Percentiles rank a stretch among this genome's conserved stretches.
phyloP scores from a whole-genome alignment of 2,113 vertebrate species.

The Castor canadensis region DNA sequence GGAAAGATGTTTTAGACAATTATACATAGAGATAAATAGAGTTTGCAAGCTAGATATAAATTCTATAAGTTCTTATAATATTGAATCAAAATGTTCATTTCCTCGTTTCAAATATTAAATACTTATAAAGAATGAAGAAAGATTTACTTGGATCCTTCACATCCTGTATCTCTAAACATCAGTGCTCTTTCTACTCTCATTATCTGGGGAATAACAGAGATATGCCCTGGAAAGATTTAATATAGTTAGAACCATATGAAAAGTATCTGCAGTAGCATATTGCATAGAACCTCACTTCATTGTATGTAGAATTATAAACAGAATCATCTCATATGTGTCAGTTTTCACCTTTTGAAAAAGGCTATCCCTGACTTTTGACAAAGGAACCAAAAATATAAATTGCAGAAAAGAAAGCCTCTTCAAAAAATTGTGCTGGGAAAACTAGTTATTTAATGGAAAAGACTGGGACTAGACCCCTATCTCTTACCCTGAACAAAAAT shows the following conservation, averaged over 20 bases:
- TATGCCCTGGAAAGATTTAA: not conserved
- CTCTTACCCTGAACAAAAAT: too few relatives aligned
- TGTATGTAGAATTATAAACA: not conserved
- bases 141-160: not conserved
- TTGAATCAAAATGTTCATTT: not conserved
- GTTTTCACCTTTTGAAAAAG: not conserved
- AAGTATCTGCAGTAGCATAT: not conserved
- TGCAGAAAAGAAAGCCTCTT: too few relatives aligned
- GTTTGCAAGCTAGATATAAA: not conserved
- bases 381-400: too few relatives aligned
- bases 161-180: not conserved
- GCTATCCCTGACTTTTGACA: too few relatives aligned
- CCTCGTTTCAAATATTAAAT: slow-evolving; percentile 3
- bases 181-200: not conserved
- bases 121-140: not conserved
- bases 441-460: too few relatives aligned
- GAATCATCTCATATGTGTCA: not conserved
- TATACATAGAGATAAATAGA: not conserved
- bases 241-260: too few relatives aligned
- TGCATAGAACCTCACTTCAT: not conserved
- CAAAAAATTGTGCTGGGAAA: too few relatives aligned
- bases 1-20: not conserved
- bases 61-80: not conserved
- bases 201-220: not conserved
- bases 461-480: too few relatives aligned